phyloP scores from a whole-genome alignment of 2,113 vertebrate genomes.

The Apaloderma vittatum region DNA sequence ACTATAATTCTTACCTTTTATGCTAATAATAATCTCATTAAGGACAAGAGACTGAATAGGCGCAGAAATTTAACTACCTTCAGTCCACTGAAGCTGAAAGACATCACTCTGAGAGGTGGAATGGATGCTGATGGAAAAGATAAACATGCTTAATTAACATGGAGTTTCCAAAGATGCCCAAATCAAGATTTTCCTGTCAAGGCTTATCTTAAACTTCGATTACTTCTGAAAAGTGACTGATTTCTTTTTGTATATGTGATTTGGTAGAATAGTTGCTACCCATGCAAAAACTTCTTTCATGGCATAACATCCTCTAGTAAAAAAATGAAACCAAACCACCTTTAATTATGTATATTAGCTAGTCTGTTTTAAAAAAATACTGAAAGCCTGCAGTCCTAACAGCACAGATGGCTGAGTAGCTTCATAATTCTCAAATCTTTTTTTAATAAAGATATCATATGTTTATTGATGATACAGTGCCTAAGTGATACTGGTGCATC shows the following conservation, averaged over 20 bases:
- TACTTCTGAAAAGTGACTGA: background rate
- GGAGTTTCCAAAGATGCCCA: background rate
- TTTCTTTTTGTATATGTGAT: background rate
- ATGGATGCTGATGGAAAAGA: background rate
- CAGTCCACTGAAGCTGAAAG: background rate
- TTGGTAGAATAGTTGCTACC: background rate
- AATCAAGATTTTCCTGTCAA: background rate
- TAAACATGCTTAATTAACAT: background rate
- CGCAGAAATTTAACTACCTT: background rate
- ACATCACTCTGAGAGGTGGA: background rate
- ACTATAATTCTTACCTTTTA: background rate
- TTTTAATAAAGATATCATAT: slow-evolving; percentile 38
- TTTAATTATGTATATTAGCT: slow-evolving; percentile 19
- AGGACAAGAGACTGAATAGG: background rate
- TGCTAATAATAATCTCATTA: background rate
- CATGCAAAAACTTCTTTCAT: background rate
- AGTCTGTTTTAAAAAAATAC: slow-evolving; percentile 29
- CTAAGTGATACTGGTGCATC: background rate
- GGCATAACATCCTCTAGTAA: background rate
- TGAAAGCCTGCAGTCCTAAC: slow-evolving; percentile 17
- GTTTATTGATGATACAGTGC: slow-evolving; percentile 60
- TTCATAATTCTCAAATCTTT: slow-evolving; percentile 45
- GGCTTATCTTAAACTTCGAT: background rate
- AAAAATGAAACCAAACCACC: background rate
- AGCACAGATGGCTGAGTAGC: slow-evolving; percentile 46